Conservation (phyloP, 1,140 invertebrate species). For the Bombyx mandarina region DNA sequence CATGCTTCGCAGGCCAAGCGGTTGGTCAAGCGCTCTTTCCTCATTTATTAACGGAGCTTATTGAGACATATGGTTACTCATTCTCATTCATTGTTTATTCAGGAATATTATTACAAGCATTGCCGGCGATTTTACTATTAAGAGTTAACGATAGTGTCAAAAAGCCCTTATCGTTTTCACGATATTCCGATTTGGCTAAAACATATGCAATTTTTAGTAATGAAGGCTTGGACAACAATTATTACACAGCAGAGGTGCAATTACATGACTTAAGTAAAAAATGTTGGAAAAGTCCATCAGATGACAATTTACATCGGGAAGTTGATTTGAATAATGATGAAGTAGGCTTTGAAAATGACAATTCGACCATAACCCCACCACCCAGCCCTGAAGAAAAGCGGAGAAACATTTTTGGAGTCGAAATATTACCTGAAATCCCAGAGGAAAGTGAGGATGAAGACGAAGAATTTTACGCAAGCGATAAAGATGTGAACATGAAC, state of each 20-base stretch:
- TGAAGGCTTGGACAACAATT: slow-evolving; percentile 35
- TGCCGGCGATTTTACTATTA: slow-evolving; percentile 50
- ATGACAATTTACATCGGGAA: slow-evolving; percentile 47
- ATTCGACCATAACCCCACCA: slow-evolving; percentile 49
- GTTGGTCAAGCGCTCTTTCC: slow-evolving; percentile 55
- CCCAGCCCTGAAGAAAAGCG: slow-evolving; percentile 61
- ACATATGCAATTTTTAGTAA: slow-evolving; percentile 52
- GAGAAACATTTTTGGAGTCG: slow-evolving; percentile 58
- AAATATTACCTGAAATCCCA: slow-evolving; percentile 65
- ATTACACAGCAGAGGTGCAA: slow-evolving; percentile 49
- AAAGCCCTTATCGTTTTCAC: slow-evolving; percentile 38
- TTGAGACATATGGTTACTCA: slow-evolving; percentile 51
- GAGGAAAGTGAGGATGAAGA: slow-evolving; percentile 61
- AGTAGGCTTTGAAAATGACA: slow-evolving; percentile 28
- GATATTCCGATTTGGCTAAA: slow-evolving; percentile 52
- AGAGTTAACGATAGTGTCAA: slow-evolving; percentile 38
- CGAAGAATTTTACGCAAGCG: slow-evolving; percentile 20
- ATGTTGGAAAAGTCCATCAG: slow-evolving; percentile 65
- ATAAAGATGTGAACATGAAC: slow-evolving; percentile 25
- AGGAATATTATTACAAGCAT: slow-evolving; percentile 53
- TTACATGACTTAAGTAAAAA: slow-evolving; percentile 56
- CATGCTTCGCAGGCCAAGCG: slow-evolving; percentile 54
- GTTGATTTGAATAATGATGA: slow-evolving; percentile 16
- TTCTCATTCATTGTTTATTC: slow-evolving; percentile 47
- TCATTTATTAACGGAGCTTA: slow-evolving; percentile 51